Base-by-base conservation (phyloP, 2,113 vertebrate species). In the Chionis minor region DNA sequence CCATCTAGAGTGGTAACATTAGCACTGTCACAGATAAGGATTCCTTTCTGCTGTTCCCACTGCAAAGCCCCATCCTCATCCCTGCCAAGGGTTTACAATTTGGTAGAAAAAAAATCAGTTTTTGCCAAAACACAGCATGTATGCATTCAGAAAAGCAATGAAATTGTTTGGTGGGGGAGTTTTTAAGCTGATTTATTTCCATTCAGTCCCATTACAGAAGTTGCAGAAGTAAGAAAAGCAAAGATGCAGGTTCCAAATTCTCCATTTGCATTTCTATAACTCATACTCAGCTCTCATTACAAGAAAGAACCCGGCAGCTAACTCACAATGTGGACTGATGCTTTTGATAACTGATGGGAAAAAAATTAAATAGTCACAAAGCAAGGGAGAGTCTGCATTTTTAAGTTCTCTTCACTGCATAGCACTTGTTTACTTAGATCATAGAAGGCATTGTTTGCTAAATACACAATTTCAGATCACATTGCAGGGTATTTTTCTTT, bases 181-280 rank as follows among this genome's bases (percentile, higher is more conserved):
- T 70, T 92, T 59, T 13, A 40, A 90, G 58, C 24, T 52, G 47
- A 92, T 85, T 94, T 86, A 86, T 84, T 94, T 92, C 61, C 49
- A 28, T 91, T 94, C 92, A 77, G 56, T 69, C 44, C 77, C 51
- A 74, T 91, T 88, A 91, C 69, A 94, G 71, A 90, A 93, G 75
- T 17, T 95, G 78, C 78, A 93, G 58, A 79, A 93, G 84, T 8
- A 90, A 59, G 80, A 94, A 92, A 96, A 80, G 79, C 63, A 74
- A 93, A 90, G 90, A 93, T 90, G 72, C 56, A 86, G 63, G 86
- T 92, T 95, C 83, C 72, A 83, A 96, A 93, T 94, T 73, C 73
- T 81, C 86, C 86, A 96, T 96, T 97, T 97, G 75, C 70, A 94
- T 96, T 96, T 96, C 95, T 91, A 58, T 92, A 90, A 93, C 86